phyloP scores from a whole-genome alignment of 2,888 invertebrate genomes.

The Clivina fossor region DNA sequence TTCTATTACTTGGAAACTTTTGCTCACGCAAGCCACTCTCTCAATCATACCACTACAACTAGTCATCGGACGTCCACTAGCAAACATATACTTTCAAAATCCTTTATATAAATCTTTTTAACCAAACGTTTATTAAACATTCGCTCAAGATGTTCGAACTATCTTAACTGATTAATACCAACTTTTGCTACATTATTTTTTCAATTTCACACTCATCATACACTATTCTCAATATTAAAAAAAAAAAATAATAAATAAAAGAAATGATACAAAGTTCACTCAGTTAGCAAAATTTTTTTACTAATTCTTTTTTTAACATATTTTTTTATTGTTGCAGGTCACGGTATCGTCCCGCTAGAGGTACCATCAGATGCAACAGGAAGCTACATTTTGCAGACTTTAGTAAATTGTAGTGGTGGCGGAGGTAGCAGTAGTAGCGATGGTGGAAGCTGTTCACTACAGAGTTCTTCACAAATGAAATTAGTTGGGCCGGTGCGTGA shows the following conservation, averaged over 20 bases:
- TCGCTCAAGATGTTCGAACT: too few relatives aligned
- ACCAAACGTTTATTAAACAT: too few relatives aligned
- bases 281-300: not conserved
- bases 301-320: not conserved
- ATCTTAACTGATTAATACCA: too few relatives aligned
- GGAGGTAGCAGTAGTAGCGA: slow-evolving; percentile 52
- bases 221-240: not conserved
- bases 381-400: slow-evolving; percentile 63
- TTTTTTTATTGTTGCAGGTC: slow-evolving; percentile 57
- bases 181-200: too few relatives aligned
- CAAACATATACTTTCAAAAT: too few relatives aligned
- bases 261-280: not conserved
- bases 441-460: slow-evolving; percentile 54
- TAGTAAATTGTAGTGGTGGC: slow-evolving; percentile 62
- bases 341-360: slow-evolving; percentile 64
- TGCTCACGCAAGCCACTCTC: too few relatives aligned
- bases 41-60: too few relatives aligned
- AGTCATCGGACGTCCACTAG: too few relatives aligned
- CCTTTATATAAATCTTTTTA: too few relatives aligned
- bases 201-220: too few relatives aligned
- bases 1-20: too few relatives aligned
- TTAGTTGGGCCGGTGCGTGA: slow-evolving; percentile 66
- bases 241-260: not conserved
- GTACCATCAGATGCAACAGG: slow-evolving; percentile 63
- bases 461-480: slow-evolving; percentile 62